Conservation (phyloP, 2,113 vertebrate genomes). For the Bos indicus region DNA sequence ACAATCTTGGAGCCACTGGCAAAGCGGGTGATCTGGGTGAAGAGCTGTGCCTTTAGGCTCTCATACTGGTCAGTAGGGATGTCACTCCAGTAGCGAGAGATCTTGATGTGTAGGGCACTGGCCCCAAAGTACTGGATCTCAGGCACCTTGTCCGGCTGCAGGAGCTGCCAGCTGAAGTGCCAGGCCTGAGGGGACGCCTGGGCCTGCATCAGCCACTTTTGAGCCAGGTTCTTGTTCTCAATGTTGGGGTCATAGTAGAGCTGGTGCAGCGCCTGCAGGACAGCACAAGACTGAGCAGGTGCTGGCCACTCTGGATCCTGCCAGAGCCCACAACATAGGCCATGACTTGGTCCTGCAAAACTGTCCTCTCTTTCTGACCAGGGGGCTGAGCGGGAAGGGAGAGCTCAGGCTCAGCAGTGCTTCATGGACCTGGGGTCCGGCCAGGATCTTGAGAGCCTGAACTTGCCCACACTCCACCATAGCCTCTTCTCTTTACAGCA, state of each 20-base stretch:
- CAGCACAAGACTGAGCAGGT: conserved; percentile 61
- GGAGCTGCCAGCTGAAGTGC: conserved; percentile 98
- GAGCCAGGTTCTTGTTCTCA: conserved; percentile 99
- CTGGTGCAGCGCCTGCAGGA: conserved; percentile 93
- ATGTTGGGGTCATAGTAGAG: conserved; percentile 99
- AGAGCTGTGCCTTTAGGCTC: conserved; percentile 95
- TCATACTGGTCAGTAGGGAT: conserved; percentile 98
- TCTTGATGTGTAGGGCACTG: conserved; percentile 98
- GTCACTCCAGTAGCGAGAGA: conserved; percentile 98
- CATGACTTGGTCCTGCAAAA: conserved; percentile 11
- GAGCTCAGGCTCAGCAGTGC: background rate
- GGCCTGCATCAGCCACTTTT: conserved; percentile 99
- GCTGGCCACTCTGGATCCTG: conserved; percentile 28
- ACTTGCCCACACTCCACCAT: conserved; percentile 12
- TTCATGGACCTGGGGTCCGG: background rate
- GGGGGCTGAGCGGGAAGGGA: background rate
- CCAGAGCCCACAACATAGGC: conserved; percentile 49
- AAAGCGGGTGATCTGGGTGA: conserved; percentile 95
- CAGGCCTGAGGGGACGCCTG: conserved; percentile 98
- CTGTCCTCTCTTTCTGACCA: background rate
- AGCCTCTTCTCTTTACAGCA: conserved; percentile 26
- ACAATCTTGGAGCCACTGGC: conserved; percentile 98
- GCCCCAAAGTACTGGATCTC: conserved; percentile 99
- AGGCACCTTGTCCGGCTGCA: conserved; percentile 96
- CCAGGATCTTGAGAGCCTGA: background rate